These are phyloP conservation scores for Drosophila greeni DNA, from an alignment of 2,888 invertebrate genomes.

Conservation along the genomic window DNA sequence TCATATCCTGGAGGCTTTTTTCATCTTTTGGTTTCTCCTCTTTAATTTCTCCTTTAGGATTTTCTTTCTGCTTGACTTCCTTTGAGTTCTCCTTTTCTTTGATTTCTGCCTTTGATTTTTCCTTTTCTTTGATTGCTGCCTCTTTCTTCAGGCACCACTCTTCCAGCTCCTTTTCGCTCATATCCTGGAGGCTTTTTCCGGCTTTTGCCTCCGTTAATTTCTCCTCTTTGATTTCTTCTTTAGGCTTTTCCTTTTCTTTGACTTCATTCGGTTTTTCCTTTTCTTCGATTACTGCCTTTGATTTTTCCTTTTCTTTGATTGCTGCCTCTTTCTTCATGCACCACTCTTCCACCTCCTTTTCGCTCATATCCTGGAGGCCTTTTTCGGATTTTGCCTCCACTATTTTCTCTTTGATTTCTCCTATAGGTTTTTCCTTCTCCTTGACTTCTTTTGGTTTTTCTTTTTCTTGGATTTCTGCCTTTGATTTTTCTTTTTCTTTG, in stretches of 20 bases:
- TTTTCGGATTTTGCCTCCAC: neutral
- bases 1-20: constrained; percentile 14
- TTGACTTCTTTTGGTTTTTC: neutral
- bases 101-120: neutral
- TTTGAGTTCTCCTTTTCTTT: constrained; percentile 1
- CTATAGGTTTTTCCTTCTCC: neutral
- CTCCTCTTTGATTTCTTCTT: neutral
- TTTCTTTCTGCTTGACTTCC: neutral
- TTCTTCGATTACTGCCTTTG: neutral
- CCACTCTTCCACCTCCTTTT: constrained; percentile 12
- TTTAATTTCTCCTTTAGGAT: neutral
- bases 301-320: constrained; percentile 1
- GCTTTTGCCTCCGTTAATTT: neutral
- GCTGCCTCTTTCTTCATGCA: constrained; percentile 13
- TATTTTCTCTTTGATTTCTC: neutral
- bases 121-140: constrained; percentile 2
- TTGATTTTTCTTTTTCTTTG: neutral
- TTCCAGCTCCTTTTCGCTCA: constrained; percentile 10
- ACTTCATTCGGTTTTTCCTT: neutral
- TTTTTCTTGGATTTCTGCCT: neutral
- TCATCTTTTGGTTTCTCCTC: neutral
- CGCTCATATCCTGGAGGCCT: constrained; percentile 11
- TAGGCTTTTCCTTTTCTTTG: neutral
- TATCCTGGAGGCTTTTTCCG: neutral
- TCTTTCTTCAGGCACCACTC: constrained; percentile 20